A percentile compares a stretch with the other conserved stretches of the same genome.
phyloP scores from a whole-genome alignment of 2,888 invertebrate species.

The Neelides folsomi region DNA sequence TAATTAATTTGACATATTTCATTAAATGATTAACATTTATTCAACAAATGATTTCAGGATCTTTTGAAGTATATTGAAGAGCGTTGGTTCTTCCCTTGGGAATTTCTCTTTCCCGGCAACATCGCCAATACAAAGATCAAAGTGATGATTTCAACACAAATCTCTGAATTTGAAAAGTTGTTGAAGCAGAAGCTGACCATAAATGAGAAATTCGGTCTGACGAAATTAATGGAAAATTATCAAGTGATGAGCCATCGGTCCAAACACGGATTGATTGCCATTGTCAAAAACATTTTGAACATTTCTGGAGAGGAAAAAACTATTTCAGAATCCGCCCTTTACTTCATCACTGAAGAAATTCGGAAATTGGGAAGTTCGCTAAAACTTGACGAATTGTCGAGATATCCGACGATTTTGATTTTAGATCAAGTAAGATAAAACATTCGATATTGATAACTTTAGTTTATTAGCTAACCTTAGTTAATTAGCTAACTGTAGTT shows the following conservation, averaged over 20 bases:
- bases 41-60: slow-evolving; percentile 1
- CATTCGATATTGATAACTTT: background rate
- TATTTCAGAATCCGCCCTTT: slow-evolving; percentile 10
- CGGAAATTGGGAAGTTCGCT: slow-evolving; percentile 6
- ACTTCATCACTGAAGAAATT: too few species aligned
- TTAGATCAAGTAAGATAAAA: slow-evolving; percentile 21
- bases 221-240: slow-evolving; percentile 28
- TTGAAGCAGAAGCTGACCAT: slow-evolving; percentile 11
- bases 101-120: slow-evolving; percentile 26
- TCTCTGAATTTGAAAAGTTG: slow-evolving; percentile 3
- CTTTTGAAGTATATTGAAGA: slow-evolving; percentile 23
- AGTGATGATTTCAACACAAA: slow-evolving; percentile 9
- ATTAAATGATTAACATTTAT: background rate
- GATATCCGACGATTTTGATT: slow-evolving; percentile 26
- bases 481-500: too few species aligned
- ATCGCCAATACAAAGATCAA: slow-evolving; percentile 16
- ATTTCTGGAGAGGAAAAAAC: slow-evolving; percentile 4
- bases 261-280: background rate
- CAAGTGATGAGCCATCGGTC: slow-evolving; percentile 8
- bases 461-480: too few species aligned
- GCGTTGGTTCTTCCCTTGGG: slow-evolving; percentile 27
- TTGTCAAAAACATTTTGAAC: slow-evolving; percentile 14
- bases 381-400: slow-evolving; percentile 8
- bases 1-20: too few species aligned
- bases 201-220: slow-evolving; percentile 15